Conservation (phyloP, 1,140 invertebrate genomes). For the Drosophila kikkawai region DNA sequence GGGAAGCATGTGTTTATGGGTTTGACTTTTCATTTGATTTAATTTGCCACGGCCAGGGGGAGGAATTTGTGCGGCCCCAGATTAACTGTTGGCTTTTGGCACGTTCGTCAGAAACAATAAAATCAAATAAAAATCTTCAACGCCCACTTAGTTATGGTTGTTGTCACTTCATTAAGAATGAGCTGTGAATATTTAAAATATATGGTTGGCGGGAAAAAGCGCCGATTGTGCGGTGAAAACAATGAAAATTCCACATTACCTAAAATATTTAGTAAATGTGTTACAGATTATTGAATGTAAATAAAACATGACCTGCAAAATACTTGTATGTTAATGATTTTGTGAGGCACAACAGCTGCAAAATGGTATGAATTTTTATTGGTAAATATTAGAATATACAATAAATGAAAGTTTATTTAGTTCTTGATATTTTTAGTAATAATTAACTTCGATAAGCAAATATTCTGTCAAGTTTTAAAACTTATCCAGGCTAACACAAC, state of each 20-base stretch:
- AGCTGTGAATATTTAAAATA: slow-evolving; percentile 40
- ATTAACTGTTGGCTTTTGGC: slow-evolving; percentile 77
- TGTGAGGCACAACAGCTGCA: background rate
- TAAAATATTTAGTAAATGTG: slow-evolving; percentile 6
- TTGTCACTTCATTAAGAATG: slow-evolving; percentile 47
- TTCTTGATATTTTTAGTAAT: background rate
- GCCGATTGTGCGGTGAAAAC: slow-evolving; percentile 4
- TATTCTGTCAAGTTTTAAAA: too few relatives aligned
- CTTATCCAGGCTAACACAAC: background rate
- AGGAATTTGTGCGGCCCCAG: slow-evolving; percentile 29
- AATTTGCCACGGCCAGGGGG: slow-evolving; percentile 62
- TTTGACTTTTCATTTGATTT: slow-evolving; percentile 83
- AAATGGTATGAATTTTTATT: background rate
- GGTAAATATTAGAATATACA: background rate
- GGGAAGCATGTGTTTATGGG: slow-evolving; percentile 73
- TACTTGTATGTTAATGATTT: background rate
- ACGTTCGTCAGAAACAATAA: slow-evolving; percentile 79
- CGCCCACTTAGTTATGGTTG: slow-evolving; percentile 69
- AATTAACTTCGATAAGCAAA: background rate
- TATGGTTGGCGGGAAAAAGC: slow-evolving; percentile 6
- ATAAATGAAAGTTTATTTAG: background rate
- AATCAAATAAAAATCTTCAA: slow-evolving; percentile 79
- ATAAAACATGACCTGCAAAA: background rate
- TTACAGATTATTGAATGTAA: slow-evolving; percentile 18
- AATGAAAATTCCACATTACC: background rate